Base-by-base conservation (phyloP, 1,140 invertebrate species). In the Drosophila lacteicornis region DNA sequence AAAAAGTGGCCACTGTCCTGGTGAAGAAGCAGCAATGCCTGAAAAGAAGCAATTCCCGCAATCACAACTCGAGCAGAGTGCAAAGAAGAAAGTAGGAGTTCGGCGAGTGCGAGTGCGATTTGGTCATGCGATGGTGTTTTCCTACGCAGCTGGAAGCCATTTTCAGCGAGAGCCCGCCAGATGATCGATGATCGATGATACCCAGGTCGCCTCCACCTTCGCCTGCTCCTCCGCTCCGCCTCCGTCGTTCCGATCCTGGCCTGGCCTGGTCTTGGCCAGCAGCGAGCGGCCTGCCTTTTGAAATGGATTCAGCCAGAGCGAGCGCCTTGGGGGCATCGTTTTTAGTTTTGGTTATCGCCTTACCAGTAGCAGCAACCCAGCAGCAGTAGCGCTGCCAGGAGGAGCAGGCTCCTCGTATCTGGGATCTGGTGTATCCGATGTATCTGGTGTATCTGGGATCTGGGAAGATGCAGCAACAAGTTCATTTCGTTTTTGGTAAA, bases 61-160 rank as follows among this genome's bases (percentile, higher is more conserved):
- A 92, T 92, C 91, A 92, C 91, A 92, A 92, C 71, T 92, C 91
- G 91, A 92, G 91, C 91, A 90, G 65, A 78, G 73, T 76, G 59
- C 56, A 59, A n/a, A 40, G 75, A 91, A 88, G 84, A 90, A 88
- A 90, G 85, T 90, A 88, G 75, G 62, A 83, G 74, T 88, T 74
- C 78, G 69, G 71, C 63, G 56, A 68, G 67, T 53, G 60, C 47
- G 47, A 68, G 67, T 84, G 79, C 75, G 86, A 91, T 91, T 91
- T 91, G 87, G 87, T 91, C 88, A 87, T 91, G 87, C 88, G 87
- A 86, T 91, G 87, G 88, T 91, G 86, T 91, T 91, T 91, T 91
- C 88, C 82, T 91, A 76, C 87, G 80, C 87, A 87, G 87, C 87
- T 91, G 83, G 87, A 91, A 91, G 61, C 87, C 87, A 91, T 91